Percentiles rank a stretch among this genome's conserved stretches.
These are phyloP conservation scores for Xenopus petersii DNA, from an alignment of 2,797 vertebrate species.

Conservation along the genomic window DNA sequence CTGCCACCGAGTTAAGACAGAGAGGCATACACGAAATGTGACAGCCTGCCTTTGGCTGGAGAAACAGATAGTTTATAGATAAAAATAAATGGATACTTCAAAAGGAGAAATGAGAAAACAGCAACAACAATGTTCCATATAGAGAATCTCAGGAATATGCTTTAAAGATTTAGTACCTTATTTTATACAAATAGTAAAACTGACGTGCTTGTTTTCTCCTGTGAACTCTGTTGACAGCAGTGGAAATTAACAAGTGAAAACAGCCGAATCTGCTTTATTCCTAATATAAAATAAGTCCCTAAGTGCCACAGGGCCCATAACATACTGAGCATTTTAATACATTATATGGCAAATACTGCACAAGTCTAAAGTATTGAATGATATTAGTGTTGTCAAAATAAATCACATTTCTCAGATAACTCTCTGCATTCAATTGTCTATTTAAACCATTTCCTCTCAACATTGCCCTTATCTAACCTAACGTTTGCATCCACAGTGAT, in stretches of 20 bases:
- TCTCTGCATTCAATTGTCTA: neutral
- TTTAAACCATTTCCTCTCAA: neutral
- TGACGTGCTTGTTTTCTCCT: neutral
- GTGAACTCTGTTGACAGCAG: slow-evolving; percentile 4
- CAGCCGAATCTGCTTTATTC: slow-evolving; percentile 3
- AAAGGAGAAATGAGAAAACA: neutral
- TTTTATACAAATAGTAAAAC: slow-evolving; percentile 1
- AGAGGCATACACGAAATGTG: slow-evolving; percentile 9
- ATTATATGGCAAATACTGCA: neutral
- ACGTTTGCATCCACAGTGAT: too few relatives aligned
- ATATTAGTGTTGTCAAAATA: neutral
- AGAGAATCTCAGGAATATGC: neutral
- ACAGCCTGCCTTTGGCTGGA: slow-evolving; percentile 18
- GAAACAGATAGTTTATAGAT: neutral
- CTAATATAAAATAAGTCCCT: slow-evolving; percentile 7
- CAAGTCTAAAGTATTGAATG: neutral
- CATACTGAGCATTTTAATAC: neutral
- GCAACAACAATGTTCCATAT: neutral
- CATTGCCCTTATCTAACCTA: neutral
- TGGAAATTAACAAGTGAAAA: neutral
- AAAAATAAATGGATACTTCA: neutral
- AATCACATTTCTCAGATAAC: neutral
- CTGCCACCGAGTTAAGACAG: slow-evolving; percentile 27
- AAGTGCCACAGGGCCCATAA: neutral
- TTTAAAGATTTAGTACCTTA: neutral